Conservation (phyloP, 2,888 invertebrate species). For the Aphodius sticticus region DNA sequence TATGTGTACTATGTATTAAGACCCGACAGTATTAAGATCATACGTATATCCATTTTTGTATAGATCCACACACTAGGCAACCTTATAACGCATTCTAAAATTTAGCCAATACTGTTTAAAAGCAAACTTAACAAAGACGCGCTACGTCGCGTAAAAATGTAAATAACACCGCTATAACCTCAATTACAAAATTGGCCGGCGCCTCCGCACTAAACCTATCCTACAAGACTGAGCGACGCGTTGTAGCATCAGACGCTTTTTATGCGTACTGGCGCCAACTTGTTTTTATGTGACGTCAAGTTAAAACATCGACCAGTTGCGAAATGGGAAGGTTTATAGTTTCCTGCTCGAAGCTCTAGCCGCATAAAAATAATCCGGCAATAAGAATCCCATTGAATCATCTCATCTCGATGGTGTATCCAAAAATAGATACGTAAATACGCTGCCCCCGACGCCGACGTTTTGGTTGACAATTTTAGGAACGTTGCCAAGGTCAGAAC, state of each 20-base stretch:
- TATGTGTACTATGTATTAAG: too few relatives aligned
- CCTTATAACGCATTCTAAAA: too few relatives aligned
- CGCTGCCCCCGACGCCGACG: background rate
- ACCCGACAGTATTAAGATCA: too few relatives aligned
- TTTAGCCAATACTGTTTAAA: too few relatives aligned
- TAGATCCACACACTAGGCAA: too few relatives aligned
- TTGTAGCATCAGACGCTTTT: background rate
- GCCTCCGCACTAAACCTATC: background rate
- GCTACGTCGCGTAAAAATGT: too few relatives aligned
- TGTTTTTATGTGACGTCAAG: background rate
- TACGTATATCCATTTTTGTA: too few relatives aligned
- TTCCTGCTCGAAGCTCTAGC: background rate
- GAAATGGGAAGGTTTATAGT: background rate
- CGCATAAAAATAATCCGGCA: background rate
- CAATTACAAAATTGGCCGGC: background rate
- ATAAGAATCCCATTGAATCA: slow-evolving; percentile 4
- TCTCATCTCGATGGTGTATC: background rate
- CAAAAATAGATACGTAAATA: background rate
- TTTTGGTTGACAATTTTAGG: background rate
- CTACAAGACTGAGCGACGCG: background rate
- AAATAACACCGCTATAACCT: too few relatives aligned
- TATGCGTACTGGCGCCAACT: background rate
- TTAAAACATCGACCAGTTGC: background rate
- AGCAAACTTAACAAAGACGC: too few relatives aligned
- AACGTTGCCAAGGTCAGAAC: background rate